These are phyloP conservation scores for Melieria picta DNA, from an alignment of 2,888 invertebrate species.

Conservation along the genomic window DNA sequence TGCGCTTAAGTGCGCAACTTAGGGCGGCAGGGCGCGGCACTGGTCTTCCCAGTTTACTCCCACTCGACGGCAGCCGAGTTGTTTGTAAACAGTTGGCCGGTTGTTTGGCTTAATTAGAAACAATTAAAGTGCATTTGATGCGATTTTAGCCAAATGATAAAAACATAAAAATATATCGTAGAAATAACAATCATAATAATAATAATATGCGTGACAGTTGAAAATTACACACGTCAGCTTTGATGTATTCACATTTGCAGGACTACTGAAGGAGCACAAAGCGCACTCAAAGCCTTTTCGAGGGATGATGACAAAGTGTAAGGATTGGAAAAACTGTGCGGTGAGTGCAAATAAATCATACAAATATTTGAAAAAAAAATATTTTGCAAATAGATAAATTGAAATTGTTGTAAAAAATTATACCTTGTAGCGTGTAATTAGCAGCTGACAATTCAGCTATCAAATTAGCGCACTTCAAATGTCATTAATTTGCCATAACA, in stretches of 20 bases:
- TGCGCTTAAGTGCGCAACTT: too few relatives aligned
- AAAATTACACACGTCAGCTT: slow-evolving; percentile 27
- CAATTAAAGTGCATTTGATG: slow-evolving; percentile 53
- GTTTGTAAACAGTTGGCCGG: slow-evolving; percentile 26
- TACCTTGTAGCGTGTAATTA: slow-evolving; percentile 11
- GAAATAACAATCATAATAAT: slow-evolving; percentile 32
- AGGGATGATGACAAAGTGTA: slow-evolving; percentile 8
- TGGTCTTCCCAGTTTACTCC: neutral
- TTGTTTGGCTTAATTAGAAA: slow-evolving; percentile 53
- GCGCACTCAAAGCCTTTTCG: too few relatives aligned
- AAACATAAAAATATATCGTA: slow-evolving; percentile 37
- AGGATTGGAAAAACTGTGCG: slow-evolving; percentile 17
- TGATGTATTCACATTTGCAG: too few relatives aligned
- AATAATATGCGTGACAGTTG: slow-evolving; percentile 33
- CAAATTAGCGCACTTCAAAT: slow-evolving; percentile 47
- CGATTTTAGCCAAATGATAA: slow-evolving; percentile 28
- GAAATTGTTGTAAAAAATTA: slow-evolving; percentile 12
- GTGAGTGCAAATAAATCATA: neutral
- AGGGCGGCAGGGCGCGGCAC: too few relatives aligned
- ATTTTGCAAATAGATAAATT: slow-evolving; percentile 15
- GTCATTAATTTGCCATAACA: slow-evolving; percentile 30
- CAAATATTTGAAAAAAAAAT: neutral
- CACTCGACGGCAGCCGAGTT: neutral
- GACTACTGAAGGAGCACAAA: too few relatives aligned
- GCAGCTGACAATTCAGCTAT: slow-evolving; percentile 42